These are phyloP conservation scores for Pangasius larnaudii DNA, from an alignment of 2,797 vertebrate genomes.

Conservation along the genomic window DNA sequence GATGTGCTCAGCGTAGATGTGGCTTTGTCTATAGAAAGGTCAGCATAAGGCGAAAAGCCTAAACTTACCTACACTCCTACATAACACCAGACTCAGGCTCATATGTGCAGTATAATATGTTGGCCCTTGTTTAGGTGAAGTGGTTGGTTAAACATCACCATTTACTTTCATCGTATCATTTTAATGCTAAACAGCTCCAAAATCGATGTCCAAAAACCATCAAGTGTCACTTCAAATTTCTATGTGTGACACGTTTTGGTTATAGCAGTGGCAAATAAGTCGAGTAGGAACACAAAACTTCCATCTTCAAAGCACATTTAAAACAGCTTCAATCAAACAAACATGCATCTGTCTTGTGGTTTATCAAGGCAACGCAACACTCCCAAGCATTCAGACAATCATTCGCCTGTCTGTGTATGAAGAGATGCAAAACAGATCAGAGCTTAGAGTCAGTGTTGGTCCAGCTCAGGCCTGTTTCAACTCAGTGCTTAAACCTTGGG, in stretches of 20 bases:
- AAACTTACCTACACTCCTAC: neutral
- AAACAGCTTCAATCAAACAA: conserved; percentile 45
- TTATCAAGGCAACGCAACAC: conserved; percentile 50
- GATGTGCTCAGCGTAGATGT: conserved; percentile 43
- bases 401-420: conserved; percentile 42
- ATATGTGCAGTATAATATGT: neutral
- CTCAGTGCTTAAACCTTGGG: conserved; percentile 50
- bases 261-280: conserved; percentile 38
- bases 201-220: conserved; percentile 17
- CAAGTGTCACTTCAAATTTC: conserved; percentile 30
- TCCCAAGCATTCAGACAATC: conserved; percentile 42
- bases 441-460: conserved; percentile 47
- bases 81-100: neutral
- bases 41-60: neutral
- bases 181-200: neutral
- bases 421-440: conserved; percentile 52
- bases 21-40: conserved; percentile 27
- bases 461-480: conserved; percentile 49
- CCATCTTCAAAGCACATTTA: conserved; percentile 47
- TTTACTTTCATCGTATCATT: neutral
- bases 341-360: conserved; percentile 45
- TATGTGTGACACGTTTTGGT: conserved; percentile 14
- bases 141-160: neutral
- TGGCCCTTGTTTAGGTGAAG: neutral
- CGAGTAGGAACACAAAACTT: conserved; percentile 34